Evolutionary conservation across 2,888 invertebrate species (phyloP).

Genomic region (Drosophila recens): DNA sequence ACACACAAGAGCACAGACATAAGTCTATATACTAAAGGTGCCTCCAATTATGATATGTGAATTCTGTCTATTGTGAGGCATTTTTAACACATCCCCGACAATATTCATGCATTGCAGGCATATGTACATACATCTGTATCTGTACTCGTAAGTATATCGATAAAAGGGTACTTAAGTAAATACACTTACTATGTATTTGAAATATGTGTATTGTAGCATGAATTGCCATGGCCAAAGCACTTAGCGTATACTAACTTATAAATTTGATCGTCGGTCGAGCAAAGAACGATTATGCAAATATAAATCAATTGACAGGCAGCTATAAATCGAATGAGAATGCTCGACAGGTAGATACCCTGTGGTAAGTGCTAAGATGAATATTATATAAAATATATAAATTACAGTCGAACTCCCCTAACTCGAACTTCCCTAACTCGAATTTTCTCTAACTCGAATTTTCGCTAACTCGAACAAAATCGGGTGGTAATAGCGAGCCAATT

Average conservation of each 20-base stretch:
- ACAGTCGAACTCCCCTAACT: no score
- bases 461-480: no score
- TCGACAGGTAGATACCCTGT: constrained; percentile 2
- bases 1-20: neutral
- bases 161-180: constrained; percentile 20
- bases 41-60: constrained; percentile 21
- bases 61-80: constrained; percentile 41
- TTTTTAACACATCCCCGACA: constrained; percentile 49
- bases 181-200: constrained; percentile 3
- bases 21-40: constrained; percentile 2
- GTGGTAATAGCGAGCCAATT: no score
- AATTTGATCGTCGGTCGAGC: constrained; percentile 43
- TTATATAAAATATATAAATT: no score
- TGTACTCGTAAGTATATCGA: constrained; percentile 13
- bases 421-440: no score
- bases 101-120: constrained; percentile 7
- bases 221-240: constrained; percentile 48
- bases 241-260: constrained; percentile 59
- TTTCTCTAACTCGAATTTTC: no score
- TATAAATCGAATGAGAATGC: neutral
- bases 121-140: neutral
- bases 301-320: constrained; percentile 60
- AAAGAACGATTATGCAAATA: constrained; percentile 68
- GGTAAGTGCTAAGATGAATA: neutral
- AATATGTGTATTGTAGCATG: constrained; percentile 15